Evolutionary conservation across 2,888 invertebrate genomes (phyloP).

Genomic region (Drosophila melanosoma): DNA sequence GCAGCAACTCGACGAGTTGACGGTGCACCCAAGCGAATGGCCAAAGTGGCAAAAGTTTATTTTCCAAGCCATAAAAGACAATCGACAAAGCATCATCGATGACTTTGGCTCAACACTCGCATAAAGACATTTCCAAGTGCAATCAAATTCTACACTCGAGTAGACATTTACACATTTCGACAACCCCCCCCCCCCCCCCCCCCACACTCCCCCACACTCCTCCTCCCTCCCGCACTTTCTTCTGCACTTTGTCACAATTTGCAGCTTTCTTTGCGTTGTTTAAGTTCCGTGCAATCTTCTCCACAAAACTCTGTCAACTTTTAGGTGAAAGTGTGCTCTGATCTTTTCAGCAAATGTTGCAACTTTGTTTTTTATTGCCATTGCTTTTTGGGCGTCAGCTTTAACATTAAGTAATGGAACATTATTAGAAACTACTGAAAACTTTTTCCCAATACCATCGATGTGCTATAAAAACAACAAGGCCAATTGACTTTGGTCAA

Average conservation of each 20-base stretch:
- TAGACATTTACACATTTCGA: constrained; percentile 67
- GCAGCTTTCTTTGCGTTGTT: constrained; percentile 46
- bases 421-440: constrained; percentile 56
- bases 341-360: constrained; percentile 58
- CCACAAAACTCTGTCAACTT: constrained; percentile 60
- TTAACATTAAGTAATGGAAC: constrained; percentile 73
- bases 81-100: constrained; percentile 71
- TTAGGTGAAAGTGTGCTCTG: constrained; percentile 68
- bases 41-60: constrained; percentile 73
- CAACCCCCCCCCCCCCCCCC: not conserved
- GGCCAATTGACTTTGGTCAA: not conserved
- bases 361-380: constrained; percentile 57
- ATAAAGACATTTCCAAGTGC: constrained; percentile 81
- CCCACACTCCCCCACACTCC: not conserved
- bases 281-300: constrained; percentile 49
- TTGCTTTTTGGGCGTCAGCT: constrained; percentile 53
- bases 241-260: constrained; percentile 73
- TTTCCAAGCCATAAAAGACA: constrained; percentile 82
- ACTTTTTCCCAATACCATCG: constrained; percentile 39
- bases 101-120: constrained; percentile 65
- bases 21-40: constrained; percentile 67
- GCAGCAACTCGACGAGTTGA: constrained; percentile 29
- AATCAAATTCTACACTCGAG: constrained; percentile 83
- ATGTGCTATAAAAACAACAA: constrained; percentile 33
- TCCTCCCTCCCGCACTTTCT: not conserved